phyloP scores from a whole-genome alignment of 2,888 invertebrate species.

The Camptogramma bilineatum region DNA sequence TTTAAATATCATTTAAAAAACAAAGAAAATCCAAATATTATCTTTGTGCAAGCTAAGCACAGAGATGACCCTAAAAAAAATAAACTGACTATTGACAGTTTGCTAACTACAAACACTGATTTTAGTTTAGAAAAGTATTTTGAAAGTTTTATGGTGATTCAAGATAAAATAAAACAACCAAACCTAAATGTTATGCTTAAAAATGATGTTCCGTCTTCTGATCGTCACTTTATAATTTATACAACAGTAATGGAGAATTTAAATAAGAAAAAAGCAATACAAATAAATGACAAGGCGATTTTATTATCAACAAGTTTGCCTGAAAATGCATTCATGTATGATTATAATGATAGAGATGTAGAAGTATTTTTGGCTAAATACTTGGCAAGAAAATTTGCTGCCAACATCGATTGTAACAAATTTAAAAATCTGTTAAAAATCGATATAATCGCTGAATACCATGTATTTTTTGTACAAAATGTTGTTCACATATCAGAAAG shows the following conservation, averaged over 20 bases:
- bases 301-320: slow-evolving; percentile 6
- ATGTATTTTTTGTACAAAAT: slow-evolving; percentile 19
- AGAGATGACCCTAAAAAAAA: slow-evolving; percentile 9
- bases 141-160: slow-evolving; percentile 18
- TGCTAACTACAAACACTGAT: slow-evolving; percentile 4
- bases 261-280: slow-evolving; percentile 5
- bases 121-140: slow-evolving; percentile 23
- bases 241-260: slow-evolving; percentile 16
- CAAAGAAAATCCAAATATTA: slow-evolving; percentile 28
- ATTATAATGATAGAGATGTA: slow-evolving; percentile 11
- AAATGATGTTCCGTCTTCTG: neutral
- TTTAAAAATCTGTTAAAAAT: slow-evolving; percentile 10
- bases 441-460: slow-evolving; percentile 17
- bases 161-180: slow-evolving; percentile 4
- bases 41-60: slow-evolving; percentile 48
- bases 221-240: slow-evolving; percentile 20
- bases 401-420: slow-evolving; percentile 3
- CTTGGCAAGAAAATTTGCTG: slow-evolving; percentile 18
- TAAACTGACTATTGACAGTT: slow-evolving; percentile 11
- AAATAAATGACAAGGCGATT: slow-evolving; percentile 6
- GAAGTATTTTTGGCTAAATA: slow-evolving; percentile 1
- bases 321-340: slow-evolving; percentile 10
- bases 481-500: slow-evolving; percentile 6
- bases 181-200: slow-evolving; percentile 8
- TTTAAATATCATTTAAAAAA: slow-evolving; percentile 41